phyloP scores from a whole-genome alignment of 2,797 vertebrate species.

The Pogoniulus pusillus region DNA sequence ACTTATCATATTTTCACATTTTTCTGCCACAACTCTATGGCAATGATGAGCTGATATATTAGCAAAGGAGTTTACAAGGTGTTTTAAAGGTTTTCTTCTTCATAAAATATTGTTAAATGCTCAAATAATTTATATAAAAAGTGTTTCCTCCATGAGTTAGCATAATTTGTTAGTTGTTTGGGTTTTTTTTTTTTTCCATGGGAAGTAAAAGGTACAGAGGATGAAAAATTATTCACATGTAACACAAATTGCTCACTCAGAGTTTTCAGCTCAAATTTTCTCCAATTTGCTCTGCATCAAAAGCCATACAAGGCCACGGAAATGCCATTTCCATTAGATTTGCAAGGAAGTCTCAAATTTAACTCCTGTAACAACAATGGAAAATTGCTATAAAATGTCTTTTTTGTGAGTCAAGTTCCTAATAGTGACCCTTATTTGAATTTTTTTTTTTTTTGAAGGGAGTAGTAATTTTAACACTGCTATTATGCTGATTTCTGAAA shows the following conservation, averaged over 20 bases:
- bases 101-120: not conserved
- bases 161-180: accelerated
- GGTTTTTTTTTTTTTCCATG: not conserved
- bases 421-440: not conserved
- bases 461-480: not conserved
- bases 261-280: not conserved
- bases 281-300: not conserved
- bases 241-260: not conserved
- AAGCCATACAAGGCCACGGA: not conserved
- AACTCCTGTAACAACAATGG: not conserved
- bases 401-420: not conserved
- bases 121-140: not conserved
- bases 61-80: not conserved
- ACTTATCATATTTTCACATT: not conserved
- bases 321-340: not conserved
- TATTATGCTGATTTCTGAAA: not conserved
- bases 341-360: not conserved
- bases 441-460: not conserved
- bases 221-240: not conserved
- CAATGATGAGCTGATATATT: too few relatives aligned
- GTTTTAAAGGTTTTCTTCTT: not conserved
- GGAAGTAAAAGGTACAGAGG: not conserved
- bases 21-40: not conserved
- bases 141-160: accelerated
- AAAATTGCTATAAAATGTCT: not conserved